Evolutionary conservation across 2,888 invertebrate species (phyloP).

Genomic region (Heliconius ismenius): DNA sequence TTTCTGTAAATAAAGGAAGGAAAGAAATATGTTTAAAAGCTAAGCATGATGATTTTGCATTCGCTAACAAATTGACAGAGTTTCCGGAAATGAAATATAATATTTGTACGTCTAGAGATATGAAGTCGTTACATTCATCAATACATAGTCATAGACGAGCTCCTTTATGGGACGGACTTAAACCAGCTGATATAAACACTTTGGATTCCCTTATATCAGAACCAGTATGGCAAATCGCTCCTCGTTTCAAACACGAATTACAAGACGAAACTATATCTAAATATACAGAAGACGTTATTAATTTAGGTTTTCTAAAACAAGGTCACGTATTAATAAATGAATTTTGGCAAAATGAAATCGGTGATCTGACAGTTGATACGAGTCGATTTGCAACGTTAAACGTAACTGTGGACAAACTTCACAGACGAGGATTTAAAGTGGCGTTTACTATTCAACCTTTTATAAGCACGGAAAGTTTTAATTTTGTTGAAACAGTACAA

Average conservation of each 20-base stretch:
- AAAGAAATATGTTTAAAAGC: constrained; percentile 90
- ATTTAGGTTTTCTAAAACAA: constrained; percentile 87
- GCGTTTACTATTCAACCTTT: constrained; percentile 95
- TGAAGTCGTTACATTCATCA: constrained; percentile 88
- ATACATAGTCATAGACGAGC: constrained; percentile 86
- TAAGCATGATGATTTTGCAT: constrained; percentile 90
- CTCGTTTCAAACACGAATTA: constrained; percentile 83
- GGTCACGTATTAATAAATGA: constrained; percentile 91
- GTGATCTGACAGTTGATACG: constrained; percentile 92
- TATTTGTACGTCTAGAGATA: constrained; percentile 90
- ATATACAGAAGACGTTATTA: constrained; percentile 92
- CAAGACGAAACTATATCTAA: constrained; percentile 88
- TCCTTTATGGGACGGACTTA: constrained; percentile 91
- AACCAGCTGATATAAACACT: constrained; percentile 87
- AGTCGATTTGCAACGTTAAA: constrained; percentile 89
- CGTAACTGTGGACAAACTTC: constrained; percentile 89
- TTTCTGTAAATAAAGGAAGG: constrained; percentile 86
- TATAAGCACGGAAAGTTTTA: constrained; percentile 91
- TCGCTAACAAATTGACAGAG: constrained; percentile 85
- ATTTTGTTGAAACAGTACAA: constrained; percentile 90
- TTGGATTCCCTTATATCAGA: constrained; percentile 89
- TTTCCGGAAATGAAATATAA: constrained; percentile 90
- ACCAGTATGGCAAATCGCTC: constrained; percentile 93
- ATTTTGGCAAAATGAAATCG: constrained; percentile 91
- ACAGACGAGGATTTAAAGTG: constrained; percentile 92